Evolutionary conservation across 1,140 invertebrate species (phyloP).

Genomic region (Drosophila quadrilineata): DNA sequence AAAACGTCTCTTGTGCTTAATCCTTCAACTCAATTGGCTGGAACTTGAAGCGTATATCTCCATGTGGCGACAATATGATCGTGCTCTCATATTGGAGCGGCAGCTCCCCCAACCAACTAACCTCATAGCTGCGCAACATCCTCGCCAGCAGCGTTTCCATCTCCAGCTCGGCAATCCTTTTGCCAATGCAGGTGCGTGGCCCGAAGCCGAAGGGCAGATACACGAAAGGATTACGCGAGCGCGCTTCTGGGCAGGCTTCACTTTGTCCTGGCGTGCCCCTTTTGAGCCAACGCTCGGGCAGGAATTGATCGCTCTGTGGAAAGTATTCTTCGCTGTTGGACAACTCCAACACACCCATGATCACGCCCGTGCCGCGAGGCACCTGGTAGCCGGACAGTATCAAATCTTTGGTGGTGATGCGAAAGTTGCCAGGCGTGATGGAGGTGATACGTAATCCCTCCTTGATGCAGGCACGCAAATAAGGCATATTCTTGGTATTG

Average conservation of each 20-base stretch:
- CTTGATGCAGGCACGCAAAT: slow-evolving; percentile 83
- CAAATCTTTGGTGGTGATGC: slow-evolving; percentile 88
- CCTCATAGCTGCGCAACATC: slow-evolving; percentile 82
- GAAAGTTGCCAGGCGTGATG: slow-evolving; percentile 91
- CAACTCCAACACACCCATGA: slow-evolving; percentile 55
- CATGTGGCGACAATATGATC: slow-evolving; percentile 57
- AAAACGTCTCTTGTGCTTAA: slow-evolving; percentile 33
- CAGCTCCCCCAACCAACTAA: slow-evolving; percentile 59
- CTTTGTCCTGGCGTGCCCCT: not conserved
- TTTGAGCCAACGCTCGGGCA: slow-evolving; percentile 89
- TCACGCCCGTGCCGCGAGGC: slow-evolving; percentile 86
- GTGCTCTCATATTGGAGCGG: slow-evolving; percentile 63
- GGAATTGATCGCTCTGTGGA: slow-evolving; percentile 85
- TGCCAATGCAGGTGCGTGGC: slow-evolving; percentile 83
- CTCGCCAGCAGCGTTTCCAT: slow-evolving; percentile 85
- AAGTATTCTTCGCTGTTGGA: slow-evolving; percentile 83
- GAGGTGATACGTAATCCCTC: slow-evolving; percentile 90
- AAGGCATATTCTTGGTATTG: slow-evolving; percentile 80
- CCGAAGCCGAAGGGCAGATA: slow-evolving; percentile 84
- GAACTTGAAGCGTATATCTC: slow-evolving; percentile 61
- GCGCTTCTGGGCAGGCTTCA: slow-evolving; percentile 73
- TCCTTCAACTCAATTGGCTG: slow-evolving; percentile 35
- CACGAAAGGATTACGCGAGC: slow-evolving; percentile 55
- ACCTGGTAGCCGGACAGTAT: slow-evolving; percentile 90
- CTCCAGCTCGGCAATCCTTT: slow-evolving; percentile 88